These are phyloP conservation scores for Mesoclemmys tuberculata DNA, from an alignment of 2,113 vertebrate genomes.

Conservation along the genomic window DNA sequence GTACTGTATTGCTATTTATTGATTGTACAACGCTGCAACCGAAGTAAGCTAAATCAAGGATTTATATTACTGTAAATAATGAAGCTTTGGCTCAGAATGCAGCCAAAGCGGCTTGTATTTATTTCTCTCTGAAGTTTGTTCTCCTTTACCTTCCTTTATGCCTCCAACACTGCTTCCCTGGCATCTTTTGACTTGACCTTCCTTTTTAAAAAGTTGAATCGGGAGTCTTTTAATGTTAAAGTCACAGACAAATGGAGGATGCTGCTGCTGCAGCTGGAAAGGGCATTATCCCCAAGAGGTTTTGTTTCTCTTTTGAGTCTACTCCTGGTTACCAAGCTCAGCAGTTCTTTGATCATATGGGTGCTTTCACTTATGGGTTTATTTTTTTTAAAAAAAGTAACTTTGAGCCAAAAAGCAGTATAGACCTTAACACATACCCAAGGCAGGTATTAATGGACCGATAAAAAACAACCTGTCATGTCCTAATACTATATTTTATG, in stretches of 20 bases:
- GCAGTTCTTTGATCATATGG: not conserved
- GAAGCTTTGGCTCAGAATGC: slow-evolving; percentile 34
- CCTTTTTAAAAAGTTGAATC: not conserved
- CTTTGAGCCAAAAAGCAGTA: not conserved
- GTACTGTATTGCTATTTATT: not conserved
- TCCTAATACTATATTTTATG: not conserved
- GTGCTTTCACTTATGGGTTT: not conserved
- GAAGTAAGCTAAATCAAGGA: slow-evolving; percentile 30
- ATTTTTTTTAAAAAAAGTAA: not conserved
- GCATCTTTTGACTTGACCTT: not conserved
- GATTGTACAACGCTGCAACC: not conserved
- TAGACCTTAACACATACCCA: not conserved
- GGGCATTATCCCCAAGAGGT: not conserved
- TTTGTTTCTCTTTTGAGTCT: not conserved
- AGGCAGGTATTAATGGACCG: not conserved
- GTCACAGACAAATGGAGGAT: fast-evolving
- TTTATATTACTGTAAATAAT: not conserved
- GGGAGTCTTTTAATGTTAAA: not conserved
- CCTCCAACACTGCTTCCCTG: not conserved
- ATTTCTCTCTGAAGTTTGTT: not conserved
- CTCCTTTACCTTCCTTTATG: not conserved
- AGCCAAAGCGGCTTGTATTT: slow-evolving; percentile 11
- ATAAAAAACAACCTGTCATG: not conserved
- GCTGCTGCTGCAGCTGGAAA: not conserved
- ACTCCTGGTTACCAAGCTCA: not conserved